Conservation (phyloP, 2,797 vertebrate genomes). For the Xenops minutus region DNA sequence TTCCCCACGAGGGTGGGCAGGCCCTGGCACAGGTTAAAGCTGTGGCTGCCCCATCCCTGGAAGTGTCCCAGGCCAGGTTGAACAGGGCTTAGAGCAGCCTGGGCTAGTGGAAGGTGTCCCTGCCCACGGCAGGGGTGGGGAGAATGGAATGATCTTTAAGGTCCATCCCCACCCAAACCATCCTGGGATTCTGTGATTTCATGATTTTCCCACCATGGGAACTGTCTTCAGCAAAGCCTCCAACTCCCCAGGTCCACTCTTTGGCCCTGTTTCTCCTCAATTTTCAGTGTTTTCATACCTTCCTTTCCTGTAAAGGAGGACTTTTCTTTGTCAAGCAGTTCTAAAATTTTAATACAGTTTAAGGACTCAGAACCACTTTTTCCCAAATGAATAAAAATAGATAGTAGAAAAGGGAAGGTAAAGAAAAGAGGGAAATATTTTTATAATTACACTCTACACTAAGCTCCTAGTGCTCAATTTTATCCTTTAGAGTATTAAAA, state of each 20-base stretch:
- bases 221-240: neutral
- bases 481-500: neutral
- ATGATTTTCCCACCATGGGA: neutral
- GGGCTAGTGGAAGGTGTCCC: too few relatives aligned
- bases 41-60: too few relatives aligned
- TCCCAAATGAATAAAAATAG: neutral
- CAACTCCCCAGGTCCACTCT: neutral
- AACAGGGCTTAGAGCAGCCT: too few relatives aligned
- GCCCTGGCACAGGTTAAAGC: too few relatives aligned
- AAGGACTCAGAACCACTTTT: neutral
- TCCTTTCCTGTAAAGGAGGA: neutral
- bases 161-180: neutral
- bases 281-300: neutral
- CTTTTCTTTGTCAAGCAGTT: neutral
- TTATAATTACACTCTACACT: neutral
- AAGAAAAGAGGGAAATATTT: neutral
- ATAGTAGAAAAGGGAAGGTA: neutral
- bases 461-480: neutral
- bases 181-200: neutral
- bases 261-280: neutral
- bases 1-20: too few relatives aligned
- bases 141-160: too few relatives aligned
- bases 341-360: neutral
- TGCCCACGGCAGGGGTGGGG: too few relatives aligned
- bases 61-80: too few relatives aligned